These are phyloP conservation scores for Drosophila murphyi DNA, from an alignment of 1,140 invertebrate species.

Conservation along the genomic window DNA sequence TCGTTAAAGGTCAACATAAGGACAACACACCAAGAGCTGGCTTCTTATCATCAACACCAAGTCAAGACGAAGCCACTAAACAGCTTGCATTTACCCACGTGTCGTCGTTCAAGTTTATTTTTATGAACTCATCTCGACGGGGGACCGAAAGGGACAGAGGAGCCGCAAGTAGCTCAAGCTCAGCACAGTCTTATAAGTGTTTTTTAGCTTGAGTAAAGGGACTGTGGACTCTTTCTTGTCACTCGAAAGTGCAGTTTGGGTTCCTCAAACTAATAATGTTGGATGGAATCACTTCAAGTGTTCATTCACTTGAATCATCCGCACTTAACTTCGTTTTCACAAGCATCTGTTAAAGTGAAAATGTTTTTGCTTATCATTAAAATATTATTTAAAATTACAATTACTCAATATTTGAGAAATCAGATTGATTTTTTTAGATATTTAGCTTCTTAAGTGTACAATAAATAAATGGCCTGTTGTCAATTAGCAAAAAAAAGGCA, in stretches of 20 bases:
- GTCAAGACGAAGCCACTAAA: conserved; percentile 7
- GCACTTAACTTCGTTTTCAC: neutral
- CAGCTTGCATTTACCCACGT: conserved; percentile 68
- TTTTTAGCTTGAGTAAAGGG: conserved; percentile 13
- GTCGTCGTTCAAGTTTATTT: conserved; percentile 71
- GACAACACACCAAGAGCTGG: conserved; percentile 52
- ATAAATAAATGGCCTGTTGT: no score
- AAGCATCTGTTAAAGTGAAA: no score
- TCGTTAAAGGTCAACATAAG: conserved; percentile 81
- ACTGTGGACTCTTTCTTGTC: neutral
- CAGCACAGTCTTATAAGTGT: conserved; percentile 17
- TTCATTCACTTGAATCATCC: neutral
- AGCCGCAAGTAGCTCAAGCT: neutral
- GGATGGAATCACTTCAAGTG: neutral
- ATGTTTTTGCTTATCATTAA: no score
- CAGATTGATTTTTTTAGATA: no score
- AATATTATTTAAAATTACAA: no score
- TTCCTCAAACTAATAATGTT: neutral
- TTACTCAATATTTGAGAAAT: no score
- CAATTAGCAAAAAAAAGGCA: no score
- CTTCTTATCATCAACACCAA: conserved; percentile 62
- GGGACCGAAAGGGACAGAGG: neutral
- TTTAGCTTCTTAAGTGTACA: no score
- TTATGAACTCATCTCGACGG: conserved; percentile 63
- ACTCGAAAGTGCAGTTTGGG: neutral